Conservation (phyloP, 2,797 vertebrate genomes). For the Sebastes ruberrimus region DNA sequence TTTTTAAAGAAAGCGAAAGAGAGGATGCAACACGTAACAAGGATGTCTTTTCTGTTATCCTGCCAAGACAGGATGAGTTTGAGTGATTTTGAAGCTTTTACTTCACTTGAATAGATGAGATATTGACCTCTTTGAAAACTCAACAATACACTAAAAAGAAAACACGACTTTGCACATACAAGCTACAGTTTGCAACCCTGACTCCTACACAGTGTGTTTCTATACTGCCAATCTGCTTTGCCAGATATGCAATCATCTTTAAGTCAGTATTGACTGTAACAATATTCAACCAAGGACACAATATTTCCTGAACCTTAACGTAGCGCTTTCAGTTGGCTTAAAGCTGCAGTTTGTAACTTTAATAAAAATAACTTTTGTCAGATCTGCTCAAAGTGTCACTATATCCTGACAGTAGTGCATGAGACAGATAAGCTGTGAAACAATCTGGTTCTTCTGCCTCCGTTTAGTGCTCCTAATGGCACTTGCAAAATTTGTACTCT, state of each 20-base stretch:
- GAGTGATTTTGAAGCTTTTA: not conserved
- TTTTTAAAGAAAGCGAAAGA: not conserved
- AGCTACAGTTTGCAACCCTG: not conserved
- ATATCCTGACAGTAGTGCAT: not conserved
- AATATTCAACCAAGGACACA: not conserved
- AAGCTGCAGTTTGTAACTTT: not conserved
- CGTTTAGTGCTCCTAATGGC: not conserved
- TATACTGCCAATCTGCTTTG: not conserved
- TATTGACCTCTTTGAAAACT: not conserved
- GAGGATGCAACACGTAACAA: conserved; percentile 5
- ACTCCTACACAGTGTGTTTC: not conserved
- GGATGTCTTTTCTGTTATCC: not conserved
- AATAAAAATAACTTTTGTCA: not conserved
- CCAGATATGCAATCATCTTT: not conserved
- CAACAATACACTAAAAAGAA: not conserved
- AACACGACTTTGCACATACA: not conserved
- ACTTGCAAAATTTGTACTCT: not conserved
- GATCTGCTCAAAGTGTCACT: not conserved
- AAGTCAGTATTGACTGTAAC: not conserved
- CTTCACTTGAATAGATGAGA: not conserved
- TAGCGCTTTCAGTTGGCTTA: not conserved
- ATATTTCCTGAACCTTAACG: not conserved
- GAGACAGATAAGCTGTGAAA: not conserved
- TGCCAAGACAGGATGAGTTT: not conserved
- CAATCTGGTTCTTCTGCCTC: not conserved